Conservation (phyloP, 1,140 invertebrate genomes). For the Papilio polytes region DNA sequence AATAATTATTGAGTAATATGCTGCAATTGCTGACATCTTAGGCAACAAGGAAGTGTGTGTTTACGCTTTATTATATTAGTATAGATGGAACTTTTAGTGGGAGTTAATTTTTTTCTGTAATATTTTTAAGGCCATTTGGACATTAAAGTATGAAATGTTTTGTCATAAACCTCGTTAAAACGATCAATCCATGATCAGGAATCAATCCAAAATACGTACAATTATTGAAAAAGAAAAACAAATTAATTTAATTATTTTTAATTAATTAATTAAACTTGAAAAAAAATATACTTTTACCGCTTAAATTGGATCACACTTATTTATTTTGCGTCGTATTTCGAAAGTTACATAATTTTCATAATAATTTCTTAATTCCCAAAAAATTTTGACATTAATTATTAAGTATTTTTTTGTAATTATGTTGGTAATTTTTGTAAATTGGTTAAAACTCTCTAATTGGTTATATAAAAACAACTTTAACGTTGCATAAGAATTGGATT, state of each 20-base stretch:
- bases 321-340: not conserved
- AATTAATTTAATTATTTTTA: not conserved
- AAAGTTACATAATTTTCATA: not conserved
- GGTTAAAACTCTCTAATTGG: not conserved
- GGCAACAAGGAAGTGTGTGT: too few relatives aligned
- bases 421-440: not conserved
- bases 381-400: not conserved
- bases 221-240: not conserved
- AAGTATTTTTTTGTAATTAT: not conserved
- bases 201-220: not conserved
- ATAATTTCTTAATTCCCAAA: not conserved
- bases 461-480: not conserved
- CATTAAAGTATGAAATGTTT: not conserved
- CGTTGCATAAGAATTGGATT: not conserved
- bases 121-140: not conserved
- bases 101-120: not conserved
- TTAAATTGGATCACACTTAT: not conserved
- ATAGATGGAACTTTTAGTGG: not conserved
- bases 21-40: too few relatives aligned
- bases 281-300: slow-evolving; percentile 1
- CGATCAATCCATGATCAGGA: not conserved
- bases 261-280: not conserved
- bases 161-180: not conserved
- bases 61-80: too few relatives aligned
- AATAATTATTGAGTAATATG: too few relatives aligned